Percentiles rank a stretch among this genome's conserved stretches.
Evolutionary conservation across 2,888 invertebrate genomes (phyloP).

Genomic region (Hymenopus coronatus): DNA sequence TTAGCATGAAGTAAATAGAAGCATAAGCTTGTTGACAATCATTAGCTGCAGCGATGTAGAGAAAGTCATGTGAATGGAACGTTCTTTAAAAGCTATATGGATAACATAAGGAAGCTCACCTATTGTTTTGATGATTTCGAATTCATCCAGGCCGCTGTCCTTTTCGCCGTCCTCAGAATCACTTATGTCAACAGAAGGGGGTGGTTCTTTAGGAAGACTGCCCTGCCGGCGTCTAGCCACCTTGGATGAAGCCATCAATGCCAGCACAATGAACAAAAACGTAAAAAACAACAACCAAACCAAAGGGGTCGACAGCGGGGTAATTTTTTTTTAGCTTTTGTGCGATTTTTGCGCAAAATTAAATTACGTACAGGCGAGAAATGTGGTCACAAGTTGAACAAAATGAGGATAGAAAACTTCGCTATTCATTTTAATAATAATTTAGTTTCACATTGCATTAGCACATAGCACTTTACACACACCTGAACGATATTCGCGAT

Average conservation of each 20-base stretch:
- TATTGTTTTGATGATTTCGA: slow-evolving; percentile 83
- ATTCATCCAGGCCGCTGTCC: slow-evolving; percentile 61
- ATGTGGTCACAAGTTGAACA: background rate
- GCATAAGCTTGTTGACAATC: no score
- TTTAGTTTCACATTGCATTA: background rate
- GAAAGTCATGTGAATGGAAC: background rate
- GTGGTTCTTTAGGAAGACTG: slow-evolving; percentile 37
- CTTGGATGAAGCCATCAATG: slow-evolving; percentile 38
- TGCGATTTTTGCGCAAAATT: background rate
- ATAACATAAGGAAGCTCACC: slow-evolving; percentile 58
- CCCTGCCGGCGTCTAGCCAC: slow-evolving; percentile 30
- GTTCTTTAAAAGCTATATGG: background rate
- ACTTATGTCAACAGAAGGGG: slow-evolving; percentile 34
- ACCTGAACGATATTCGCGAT: background rate
- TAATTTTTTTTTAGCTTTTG: background rate
- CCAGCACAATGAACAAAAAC: background rate
- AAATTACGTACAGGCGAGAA: background rate
- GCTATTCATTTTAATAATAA: background rate
- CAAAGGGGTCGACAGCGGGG: background rate
- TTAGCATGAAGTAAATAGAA: no score
- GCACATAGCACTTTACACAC: background rate
- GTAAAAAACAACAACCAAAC: background rate
- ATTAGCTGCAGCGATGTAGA: no score
- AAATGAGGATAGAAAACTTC: background rate
- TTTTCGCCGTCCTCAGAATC: slow-evolving; percentile 37